These are phyloP conservation scores for Cantharis flavilabris DNA, from an alignment of 2,888 invertebrate genomes.

Conservation along the genomic window DNA sequence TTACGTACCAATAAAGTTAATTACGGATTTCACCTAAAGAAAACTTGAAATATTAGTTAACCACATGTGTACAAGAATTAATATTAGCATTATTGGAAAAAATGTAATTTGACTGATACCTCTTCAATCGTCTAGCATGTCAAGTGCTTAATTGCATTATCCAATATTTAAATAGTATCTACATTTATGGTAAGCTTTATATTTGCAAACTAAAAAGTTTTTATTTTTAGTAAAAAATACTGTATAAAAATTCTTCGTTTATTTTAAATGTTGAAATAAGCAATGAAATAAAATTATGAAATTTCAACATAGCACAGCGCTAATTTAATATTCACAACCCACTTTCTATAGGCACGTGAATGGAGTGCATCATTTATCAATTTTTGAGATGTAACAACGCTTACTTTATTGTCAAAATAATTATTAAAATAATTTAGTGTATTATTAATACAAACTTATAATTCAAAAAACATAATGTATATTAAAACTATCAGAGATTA, in stretches of 20 bases:
- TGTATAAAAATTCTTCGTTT: background rate
- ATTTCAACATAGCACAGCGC: background rate
- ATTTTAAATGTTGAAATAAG: background rate
- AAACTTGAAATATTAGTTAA: background rate
- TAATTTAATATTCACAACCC: background rate
- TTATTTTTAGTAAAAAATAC: background rate
- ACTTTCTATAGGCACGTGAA: background rate
- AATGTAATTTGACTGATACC: background rate
- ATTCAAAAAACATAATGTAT: too few relatives aligned
- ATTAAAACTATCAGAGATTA: too few relatives aligned
- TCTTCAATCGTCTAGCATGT: background rate
- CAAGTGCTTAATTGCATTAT: background rate
- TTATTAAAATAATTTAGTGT: background rate
- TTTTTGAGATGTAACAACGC: background rate
- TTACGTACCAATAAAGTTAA: background rate
- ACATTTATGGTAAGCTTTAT: background rate
- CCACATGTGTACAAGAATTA: background rate
- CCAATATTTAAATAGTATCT: background rate
- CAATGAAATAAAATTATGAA: background rate
- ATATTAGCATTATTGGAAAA: background rate
- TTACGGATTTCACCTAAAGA: background rate
- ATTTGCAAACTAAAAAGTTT: background rate
- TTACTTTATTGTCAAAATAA: background rate
- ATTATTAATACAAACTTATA: too few relatives aligned
- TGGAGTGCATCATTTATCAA: background rate